Evolutionary conservation across 2,113 vertebrate species (phyloP).

Genomic region (Diadophis punctatus): DNA sequence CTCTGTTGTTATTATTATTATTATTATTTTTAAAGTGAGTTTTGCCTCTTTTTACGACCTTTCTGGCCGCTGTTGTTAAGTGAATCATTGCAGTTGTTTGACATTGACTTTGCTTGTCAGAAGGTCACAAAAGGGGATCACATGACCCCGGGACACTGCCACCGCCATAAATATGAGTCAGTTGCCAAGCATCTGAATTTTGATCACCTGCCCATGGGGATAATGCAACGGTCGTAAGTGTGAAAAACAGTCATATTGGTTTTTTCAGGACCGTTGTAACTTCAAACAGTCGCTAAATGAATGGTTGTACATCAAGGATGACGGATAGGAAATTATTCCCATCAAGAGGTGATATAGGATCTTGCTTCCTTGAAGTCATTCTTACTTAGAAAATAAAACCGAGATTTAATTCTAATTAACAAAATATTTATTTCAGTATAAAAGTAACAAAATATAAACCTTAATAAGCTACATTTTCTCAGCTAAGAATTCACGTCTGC

Average conservation of each 20-base stretch:
- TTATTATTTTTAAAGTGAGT: background rate
- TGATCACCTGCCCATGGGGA: background rate
- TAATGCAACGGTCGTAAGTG: background rate
- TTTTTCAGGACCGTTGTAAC: background rate
- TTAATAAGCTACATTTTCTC: no score
- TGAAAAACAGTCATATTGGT: background rate
- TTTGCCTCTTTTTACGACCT: background rate
- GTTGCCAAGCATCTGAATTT: background rate
- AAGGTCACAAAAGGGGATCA: background rate
- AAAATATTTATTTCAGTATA: no score
- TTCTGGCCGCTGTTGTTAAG: background rate
- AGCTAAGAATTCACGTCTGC: no score
- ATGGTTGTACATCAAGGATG: background rate
- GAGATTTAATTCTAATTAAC: no score
- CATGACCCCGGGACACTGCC: background rate
- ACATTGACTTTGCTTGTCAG: background rate
- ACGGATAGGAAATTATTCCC: no score
- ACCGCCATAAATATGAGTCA: background rate
- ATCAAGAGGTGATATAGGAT: no score
- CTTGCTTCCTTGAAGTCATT: no score
- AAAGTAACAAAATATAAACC: no score
- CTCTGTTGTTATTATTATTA: no score
- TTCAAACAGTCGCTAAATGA: background rate
- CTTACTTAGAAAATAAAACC: no score
- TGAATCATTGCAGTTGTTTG: background rate